Evolutionary conservation across 2,797 vertebrate species (phyloP).

Genomic region (Telmatherina bonti): DNA sequence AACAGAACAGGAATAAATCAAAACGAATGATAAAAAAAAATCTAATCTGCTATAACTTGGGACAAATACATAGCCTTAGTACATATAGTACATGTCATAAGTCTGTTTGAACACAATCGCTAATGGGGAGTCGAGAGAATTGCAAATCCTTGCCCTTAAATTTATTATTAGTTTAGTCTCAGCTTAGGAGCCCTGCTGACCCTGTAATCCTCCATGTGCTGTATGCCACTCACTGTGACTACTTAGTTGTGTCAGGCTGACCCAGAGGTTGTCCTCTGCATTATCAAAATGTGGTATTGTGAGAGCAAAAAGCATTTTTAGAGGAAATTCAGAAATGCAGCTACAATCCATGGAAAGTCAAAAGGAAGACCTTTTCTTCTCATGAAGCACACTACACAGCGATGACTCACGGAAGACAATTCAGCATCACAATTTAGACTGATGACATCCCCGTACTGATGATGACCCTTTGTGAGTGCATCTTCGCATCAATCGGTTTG

Average conservation of each 20-base stretch:
- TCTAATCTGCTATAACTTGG: conserved; percentile 14
- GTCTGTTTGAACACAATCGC: conserved; percentile 25
- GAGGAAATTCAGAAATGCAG: no score
- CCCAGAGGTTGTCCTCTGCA: conserved; percentile 33
- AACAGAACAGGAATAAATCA: not conserved
- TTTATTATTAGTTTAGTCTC: conserved; percentile 38
- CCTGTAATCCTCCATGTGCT: conserved; percentile 60
- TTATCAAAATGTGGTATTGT: conserved; percentile 5
- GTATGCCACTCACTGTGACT: conserved; percentile 22
- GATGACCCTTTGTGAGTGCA: conserved; percentile 33
- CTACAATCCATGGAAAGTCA: not conserved
- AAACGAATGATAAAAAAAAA: conserved; percentile 9
- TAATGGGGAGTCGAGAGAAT: conserved; percentile 56
- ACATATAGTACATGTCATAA: conserved; percentile 43
- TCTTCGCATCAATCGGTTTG: conserved; percentile 22
- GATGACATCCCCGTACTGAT: not conserved
- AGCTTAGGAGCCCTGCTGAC: conserved; percentile 48
- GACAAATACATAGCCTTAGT: conserved; percentile 25
- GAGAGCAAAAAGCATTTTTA: not conserved
- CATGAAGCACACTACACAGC: not conserved
- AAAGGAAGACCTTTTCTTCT: not conserved
- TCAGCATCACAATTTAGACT: conserved; percentile 11
- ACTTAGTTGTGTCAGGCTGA: conserved; percentile 21
- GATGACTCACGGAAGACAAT: not conserved
- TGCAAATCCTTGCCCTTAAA: conserved; percentile 26